Evolutionary conservation across 2,797 vertebrate genomes (phyloP), one percentile per base, ranked within the genome.

Genomic region (Myotis daubentonii): DNA sequence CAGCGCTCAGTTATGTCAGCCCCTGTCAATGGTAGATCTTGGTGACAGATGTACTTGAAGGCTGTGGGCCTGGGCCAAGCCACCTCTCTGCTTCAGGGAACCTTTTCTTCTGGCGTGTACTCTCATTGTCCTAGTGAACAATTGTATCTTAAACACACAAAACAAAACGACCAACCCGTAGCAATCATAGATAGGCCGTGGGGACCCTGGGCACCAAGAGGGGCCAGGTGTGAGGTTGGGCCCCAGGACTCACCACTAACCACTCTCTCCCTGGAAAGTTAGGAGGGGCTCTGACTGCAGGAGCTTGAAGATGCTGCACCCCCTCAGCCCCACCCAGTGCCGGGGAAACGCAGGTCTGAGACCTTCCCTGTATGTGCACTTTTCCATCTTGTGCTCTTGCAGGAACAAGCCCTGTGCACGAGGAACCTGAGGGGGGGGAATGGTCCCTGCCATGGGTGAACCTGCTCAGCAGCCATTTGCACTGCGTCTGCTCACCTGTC

Each of bases 361-460:
- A n/a, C 12, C 38, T 79, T 41, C 28, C 20, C 33, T 38, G 66
- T 25, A 6, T 1, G 2, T 6, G 6, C 19, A 53, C 3, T 5
- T 33, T 25, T n/a, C 75, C 9, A 1, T 47, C 49, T 33, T 10
- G 2, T 30, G 47, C 78, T 65, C 47, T 13, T 36, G 2, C 10
- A 19, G 62, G 33, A 20, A 2, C 11, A 41, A 1, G 16, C 70
- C 23, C 33, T 1, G 0, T 0, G 6, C 33, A 0, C 0, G 1
- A 1, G 23, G 41, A 36, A 28, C 22, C 17, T 6, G 8, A 72
- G 78, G 36, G 25, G 10, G 8, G 6, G 41, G 53, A 28, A 41
- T 2, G 6, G 25, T 25, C 53, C 19, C 53, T 72, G 8, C 33
- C 0, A 2, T 15, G 0, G 13, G 65, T 41, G n/a, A 60, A 5